Base-by-base conservation (phyloP, 2,888 invertebrate species). In the Meandrusa payeni region DNA sequence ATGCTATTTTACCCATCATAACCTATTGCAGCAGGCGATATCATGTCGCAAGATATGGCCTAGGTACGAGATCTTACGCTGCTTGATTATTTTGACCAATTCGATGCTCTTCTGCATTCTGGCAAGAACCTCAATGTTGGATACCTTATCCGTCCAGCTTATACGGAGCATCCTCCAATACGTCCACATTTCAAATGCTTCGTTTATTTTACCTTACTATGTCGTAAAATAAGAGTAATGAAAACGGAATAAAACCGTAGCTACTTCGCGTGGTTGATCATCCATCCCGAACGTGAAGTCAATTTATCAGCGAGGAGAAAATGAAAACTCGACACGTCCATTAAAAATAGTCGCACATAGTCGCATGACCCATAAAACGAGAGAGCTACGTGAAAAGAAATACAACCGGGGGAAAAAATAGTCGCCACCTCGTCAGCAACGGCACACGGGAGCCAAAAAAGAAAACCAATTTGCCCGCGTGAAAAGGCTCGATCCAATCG, bases 291-390 rank as follows among this genome's bases (percentile, higher is more conserved):
- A 64, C 70, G 73, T 74, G 66, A 75, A 82, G 81, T 83, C 83
- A 85, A 86, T 86, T 86, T 86, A 86, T 86, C 85, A 85, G 75
- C 57, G 59, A 64, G 66, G n/a, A 68, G 59, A 81, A 86, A 83
- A 85, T 83, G 80, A 85, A 82, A 85, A 82, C 75, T 71, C 62
- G 62, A 59, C 60, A 57, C 66, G 69, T 76, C 81, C 82, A 83
- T 86, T 86, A 86, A 86, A 87, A 87, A 85, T 86, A 85, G 85
- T 86, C 76, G 75, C 79, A 72, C 78, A 82, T 82, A 83, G 81
- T 81, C 78, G 74, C 73, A 80, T 87, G 86, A 87, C 87, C 87
- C 85, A 86, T 83, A 86, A 86, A 86, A 85, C 78, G 81, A 69
- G 79, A 69, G 76, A 72, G 76, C 76, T 67, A 73, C 69, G 76